phyloP scores from a whole-genome alignment of 2,888 invertebrate species.

The Plemyria rubiginata region DNA sequence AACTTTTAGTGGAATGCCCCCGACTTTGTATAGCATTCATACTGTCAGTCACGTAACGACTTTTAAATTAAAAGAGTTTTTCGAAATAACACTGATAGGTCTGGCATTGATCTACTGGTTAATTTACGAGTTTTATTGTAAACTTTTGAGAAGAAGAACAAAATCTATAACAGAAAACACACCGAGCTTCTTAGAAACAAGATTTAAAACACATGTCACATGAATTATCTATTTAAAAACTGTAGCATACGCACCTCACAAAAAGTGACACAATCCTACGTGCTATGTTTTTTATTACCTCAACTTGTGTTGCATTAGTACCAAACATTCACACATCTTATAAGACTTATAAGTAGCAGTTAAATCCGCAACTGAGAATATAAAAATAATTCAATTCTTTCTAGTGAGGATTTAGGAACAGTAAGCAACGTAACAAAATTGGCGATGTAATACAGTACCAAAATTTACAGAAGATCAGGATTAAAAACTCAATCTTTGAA shows the following conservation, averaged over 20 bases:
- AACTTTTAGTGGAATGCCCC: neutral
- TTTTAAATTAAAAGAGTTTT: neutral
- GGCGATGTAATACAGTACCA: too few species aligned
- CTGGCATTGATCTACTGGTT: neutral
- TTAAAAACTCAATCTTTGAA: too few species aligned
- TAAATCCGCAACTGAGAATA: too few species aligned
- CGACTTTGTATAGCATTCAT: too few species aligned
- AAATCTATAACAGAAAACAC: neutral
- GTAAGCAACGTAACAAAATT: too few species aligned
- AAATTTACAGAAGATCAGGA: too few species aligned
- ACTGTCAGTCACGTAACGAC: too few species aligned
- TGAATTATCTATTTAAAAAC: constrained; percentile 8
- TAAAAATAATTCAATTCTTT: too few species aligned
- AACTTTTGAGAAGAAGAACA: neutral
- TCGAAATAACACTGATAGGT: neutral
- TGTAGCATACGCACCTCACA: constrained; percentile 16
- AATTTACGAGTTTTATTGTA: neutral
- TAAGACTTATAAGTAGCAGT: too few species aligned
- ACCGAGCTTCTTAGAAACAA: neutral
- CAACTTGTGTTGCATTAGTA: constrained; percentile 30
- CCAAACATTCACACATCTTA: neutral
- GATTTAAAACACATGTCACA: neutral
- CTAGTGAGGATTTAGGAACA: too few species aligned
- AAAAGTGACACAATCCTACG: constrained; percentile 18
- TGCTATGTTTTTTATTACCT: constrained; percentile 35